Percentiles rank a stretch among this genome's conserved stretches.
phyloP scores from a whole-genome alignment of 2,888 invertebrate genomes.

The Rhodophaea formosa region DNA sequence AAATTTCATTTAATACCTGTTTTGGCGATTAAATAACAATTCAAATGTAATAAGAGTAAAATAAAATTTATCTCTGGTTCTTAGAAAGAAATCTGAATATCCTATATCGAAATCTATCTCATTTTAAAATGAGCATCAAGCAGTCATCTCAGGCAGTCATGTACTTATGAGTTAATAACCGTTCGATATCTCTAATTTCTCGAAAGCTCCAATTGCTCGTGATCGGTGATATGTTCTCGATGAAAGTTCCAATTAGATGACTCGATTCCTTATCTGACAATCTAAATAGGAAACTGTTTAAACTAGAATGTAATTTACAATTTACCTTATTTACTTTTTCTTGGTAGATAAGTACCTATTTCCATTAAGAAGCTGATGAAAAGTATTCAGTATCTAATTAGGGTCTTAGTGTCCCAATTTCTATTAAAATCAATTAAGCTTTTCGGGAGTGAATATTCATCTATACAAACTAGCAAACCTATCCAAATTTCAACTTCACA shows the following conservation, averaged over 20 bases:
- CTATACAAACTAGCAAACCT: not conserved
- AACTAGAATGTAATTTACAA: not conserved
- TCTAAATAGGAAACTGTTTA: not conserved
- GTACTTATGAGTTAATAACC: not conserved
- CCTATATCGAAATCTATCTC: no score
- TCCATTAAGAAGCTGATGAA: no score
- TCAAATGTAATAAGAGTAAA: no score
- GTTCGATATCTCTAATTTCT: not conserved
- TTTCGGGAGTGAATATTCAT: not conserved
- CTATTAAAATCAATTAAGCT: no score
- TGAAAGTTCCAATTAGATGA: slow-evolving; percentile 8
- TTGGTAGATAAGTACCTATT: not conserved
- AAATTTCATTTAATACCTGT: no score
- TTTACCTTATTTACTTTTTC: slow-evolving; percentile 1
- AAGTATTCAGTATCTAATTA: no score
- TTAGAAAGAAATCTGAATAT: no score
- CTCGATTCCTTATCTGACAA: not conserved
- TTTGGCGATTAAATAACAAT: no score
- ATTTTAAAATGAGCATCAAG: no score
- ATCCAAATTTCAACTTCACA: not conserved
- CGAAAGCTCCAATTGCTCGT: not conserved
- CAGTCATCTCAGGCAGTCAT: no score
- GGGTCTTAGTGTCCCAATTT: no score
- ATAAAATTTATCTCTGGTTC: no score
- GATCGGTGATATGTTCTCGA: not conserved